Conservation (phyloP, 2,888 invertebrate species). For the Phortica okadai region DNA sequence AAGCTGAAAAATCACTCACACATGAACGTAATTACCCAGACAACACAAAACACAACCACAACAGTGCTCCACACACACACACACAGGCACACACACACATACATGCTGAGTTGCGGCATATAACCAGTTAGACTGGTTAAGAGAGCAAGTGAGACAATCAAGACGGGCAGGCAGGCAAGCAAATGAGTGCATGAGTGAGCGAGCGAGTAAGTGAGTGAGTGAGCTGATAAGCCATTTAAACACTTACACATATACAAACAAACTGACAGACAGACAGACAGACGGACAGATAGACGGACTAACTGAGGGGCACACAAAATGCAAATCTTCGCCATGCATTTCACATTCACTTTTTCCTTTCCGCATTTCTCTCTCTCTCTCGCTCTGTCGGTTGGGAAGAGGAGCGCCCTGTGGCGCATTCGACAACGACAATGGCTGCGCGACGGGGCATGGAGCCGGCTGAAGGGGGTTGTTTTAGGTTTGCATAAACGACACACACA, state of each 20-base stretch:
- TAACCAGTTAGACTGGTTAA: constrained; percentile 1
- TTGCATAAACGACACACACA: neutral
- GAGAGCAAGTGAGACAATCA: constrained; percentile 43
- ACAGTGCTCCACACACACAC: constrained; percentile 9
- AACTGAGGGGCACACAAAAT: constrained; percentile 35
- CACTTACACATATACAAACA: constrained; percentile 30
- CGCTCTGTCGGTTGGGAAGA: neutral
- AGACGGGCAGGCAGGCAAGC: neutral
- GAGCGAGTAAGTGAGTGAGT: neutral
- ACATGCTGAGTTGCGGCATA: constrained; percentile 2
- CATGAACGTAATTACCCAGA: constrained; percentile 69
- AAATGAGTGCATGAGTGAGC: neutral
- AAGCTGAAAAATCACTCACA: constrained; percentile 65
- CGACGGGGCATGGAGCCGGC: no score
- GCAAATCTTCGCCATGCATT: constrained; percentile 1
- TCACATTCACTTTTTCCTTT: neutral
- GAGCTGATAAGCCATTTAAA: constrained; percentile 12
- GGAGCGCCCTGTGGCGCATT: neutral
- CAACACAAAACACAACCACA: constrained; percentile 50
- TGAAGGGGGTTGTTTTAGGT: no score
- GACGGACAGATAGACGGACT: constrained; percentile 40
- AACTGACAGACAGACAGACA: constrained; percentile 43
- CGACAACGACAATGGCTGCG: neutral
- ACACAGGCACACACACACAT: constrained; percentile 33
- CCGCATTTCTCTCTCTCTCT: neutral